Evolutionary conservation across 2,888 invertebrate species (phyloP).

Genomic region (Caenorhabditis sp.): DNA sequence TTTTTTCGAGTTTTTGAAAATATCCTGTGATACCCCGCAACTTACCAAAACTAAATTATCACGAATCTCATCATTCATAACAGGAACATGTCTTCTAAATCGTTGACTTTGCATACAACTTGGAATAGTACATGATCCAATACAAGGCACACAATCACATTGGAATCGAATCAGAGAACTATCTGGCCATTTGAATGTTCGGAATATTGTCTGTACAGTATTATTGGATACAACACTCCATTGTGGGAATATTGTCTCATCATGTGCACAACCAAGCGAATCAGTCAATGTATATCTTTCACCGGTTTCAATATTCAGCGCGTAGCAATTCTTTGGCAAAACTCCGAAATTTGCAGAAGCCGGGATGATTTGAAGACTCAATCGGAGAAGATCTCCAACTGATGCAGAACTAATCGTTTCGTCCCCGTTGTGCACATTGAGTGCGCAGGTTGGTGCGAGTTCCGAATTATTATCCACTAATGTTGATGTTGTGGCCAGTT

Average conservation of each 20-base stretch:
- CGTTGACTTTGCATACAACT: conserved; percentile 17
- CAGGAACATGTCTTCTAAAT: conserved; percentile 35
- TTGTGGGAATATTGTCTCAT: conserved; percentile 70
- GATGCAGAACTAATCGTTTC: conserved; percentile 54
- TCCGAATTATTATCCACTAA: conserved; percentile 45
- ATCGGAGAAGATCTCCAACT: conserved; percentile 50
- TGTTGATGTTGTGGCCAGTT: conserved; percentile 58
- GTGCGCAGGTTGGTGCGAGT: conserved; percentile 44
- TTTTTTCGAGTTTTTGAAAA: background rate
- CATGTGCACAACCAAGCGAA: conserved; percentile 69
- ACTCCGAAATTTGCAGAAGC: conserved; percentile 60
- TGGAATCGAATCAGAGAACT: conserved; percentile 70
- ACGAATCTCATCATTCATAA: conserved; percentile 19
- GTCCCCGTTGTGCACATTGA: conserved; percentile 60
- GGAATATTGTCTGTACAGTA: conserved; percentile 56
- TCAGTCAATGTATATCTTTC: conserved; percentile 69
- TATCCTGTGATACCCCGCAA: no score
- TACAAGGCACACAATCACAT: conserved; percentile 69
- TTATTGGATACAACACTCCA: conserved; percentile 52
- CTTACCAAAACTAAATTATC: conserved; percentile 31
- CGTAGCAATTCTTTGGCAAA: conserved; percentile 68
- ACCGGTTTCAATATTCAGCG: conserved; percentile 70
- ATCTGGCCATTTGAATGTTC: conserved; percentile 71
- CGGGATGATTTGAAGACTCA: conserved; percentile 55
- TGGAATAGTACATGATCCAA: conserved; percentile 56